Evolutionary conservation across 92 coral and sea anemone species (phyloP).

Genomic region (Phenganax stokvisi): DNA sequence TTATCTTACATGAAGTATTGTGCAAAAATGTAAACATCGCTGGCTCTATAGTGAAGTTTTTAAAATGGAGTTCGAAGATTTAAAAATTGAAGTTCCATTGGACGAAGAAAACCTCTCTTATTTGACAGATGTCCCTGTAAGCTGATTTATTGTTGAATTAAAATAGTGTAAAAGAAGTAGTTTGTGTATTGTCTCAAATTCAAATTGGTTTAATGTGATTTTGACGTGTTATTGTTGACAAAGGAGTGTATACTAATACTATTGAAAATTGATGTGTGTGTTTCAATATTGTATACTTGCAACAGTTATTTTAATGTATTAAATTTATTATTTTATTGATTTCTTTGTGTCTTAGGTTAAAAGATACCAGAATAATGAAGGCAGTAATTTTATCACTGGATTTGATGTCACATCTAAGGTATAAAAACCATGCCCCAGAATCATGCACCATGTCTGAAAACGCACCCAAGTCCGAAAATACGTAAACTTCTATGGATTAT

Average conservation of each 20-base stretch:
- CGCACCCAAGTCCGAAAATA: not conserved
- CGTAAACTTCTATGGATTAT: no score
- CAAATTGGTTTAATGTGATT: not conserved
- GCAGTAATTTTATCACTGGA: constrained; percentile 85
- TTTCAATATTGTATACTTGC: no score
- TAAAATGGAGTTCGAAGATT: constrained; percentile 99
- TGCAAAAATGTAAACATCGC: not conserved
- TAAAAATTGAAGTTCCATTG: constrained; percentile 81
- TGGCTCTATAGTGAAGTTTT: constrained; percentile 1
- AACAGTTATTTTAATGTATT: not conserved
- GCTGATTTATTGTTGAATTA: not conserved
- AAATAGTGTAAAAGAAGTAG: not conserved
- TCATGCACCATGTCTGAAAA: not conserved
- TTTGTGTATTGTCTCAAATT: not conserved
- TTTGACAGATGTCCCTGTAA: constrained; percentile 59
- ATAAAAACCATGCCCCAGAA: not conserved
- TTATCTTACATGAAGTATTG: not conserved
- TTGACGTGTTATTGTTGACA: not conserved
- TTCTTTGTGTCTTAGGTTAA: constrained; percentile 51
- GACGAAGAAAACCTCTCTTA: constrained; percentile 63
- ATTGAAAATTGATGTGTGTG: no score
- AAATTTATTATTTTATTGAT: not conserved
- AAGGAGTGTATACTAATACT: not conserved
- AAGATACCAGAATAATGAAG: constrained; percentile 72
- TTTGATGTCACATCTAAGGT: constrained; percentile 96